Conservation (phyloP, 64 coral and sea anemone species). For the Montipora sp. region DNA sequence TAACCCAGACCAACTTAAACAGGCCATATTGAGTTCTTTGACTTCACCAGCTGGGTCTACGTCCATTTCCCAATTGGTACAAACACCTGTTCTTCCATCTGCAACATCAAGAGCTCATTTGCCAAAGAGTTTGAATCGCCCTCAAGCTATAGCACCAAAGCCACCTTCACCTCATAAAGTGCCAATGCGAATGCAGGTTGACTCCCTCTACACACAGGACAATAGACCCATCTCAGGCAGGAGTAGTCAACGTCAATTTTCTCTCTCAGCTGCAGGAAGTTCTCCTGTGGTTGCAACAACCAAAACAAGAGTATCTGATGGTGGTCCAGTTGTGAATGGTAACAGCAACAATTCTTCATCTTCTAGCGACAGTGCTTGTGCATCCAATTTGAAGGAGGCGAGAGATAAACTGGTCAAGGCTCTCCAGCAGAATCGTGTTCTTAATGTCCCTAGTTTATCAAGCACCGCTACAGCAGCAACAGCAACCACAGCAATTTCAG, state of each 20-base stretch:
- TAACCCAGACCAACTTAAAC: slow-evolving; percentile 1
- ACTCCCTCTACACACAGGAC: neutral
- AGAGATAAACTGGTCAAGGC: slow-evolving; percentile 25
- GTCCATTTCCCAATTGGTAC: neutral
- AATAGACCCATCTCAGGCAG: neutral
- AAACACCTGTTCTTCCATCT: neutral
- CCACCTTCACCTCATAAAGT: neutral
- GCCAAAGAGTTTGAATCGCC: neutral
- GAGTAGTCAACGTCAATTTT: neutral
- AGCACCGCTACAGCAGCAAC: too few relatives aligned
- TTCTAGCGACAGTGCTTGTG: neutral
- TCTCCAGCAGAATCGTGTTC: slow-evolving; percentile 6
- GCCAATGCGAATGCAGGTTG: neutral
- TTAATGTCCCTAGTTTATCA: neutral
- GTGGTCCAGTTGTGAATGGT: neutral
- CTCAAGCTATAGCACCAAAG: neutral
- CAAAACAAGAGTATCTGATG: neutral
- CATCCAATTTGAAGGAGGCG: slow-evolving; percentile 4
- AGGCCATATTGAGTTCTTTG: slow-evolving; percentile 23
- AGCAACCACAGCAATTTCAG: neutral
- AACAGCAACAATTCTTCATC: neutral
- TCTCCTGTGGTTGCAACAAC: neutral
- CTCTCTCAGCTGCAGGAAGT: neutral
- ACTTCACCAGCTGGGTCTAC: neutral
- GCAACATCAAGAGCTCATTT: too few relatives aligned